phyloP scores from a whole-genome alignment of 2,888 invertebrate species.

The Idaea dimidiata region DNA sequence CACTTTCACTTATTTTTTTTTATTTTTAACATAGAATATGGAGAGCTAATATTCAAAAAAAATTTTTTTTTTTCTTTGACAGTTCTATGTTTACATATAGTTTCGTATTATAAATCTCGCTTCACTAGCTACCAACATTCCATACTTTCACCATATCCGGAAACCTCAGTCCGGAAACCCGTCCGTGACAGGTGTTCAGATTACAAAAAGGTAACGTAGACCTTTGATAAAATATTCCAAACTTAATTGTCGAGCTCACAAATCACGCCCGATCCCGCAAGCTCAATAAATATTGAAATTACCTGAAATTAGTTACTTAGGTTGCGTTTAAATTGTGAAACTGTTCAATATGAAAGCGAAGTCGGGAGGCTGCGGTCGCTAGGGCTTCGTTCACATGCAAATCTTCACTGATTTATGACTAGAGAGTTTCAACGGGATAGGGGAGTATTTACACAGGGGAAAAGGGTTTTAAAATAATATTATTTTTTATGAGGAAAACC shows the following conservation, averaged over 20 bases:
- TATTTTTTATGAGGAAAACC: neutral
- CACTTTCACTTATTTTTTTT: too few species aligned
- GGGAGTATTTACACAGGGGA: slow-evolving; percentile 3
- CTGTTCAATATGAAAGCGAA: slow-evolving; percentile 13
- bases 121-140: too few species aligned
- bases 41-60: too few species aligned
- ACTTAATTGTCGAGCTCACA: neutral
- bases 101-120: too few species aligned
- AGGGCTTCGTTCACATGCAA: slow-evolving; percentile 19
- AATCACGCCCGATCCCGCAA: neutral
- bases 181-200: too few species aligned
- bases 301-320: slow-evolving; percentile 5
- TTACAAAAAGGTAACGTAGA: neutral
- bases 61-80: too few species aligned
- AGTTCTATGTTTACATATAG: too few species aligned
- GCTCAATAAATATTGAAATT: slow-evolving; percentile 5
- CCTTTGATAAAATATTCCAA: neutral
- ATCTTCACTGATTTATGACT: slow-evolving; percentile 21
- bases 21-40: too few species aligned
- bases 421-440: slow-evolving; percentile 10
- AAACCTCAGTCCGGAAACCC: too few species aligned
- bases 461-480: slow-evolving; percentile 1
- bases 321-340: neutral
- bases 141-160: too few species aligned
- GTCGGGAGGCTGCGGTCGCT: slow-evolving; percentile 1